phyloP scores from a whole-genome alignment of 1,140 invertebrate genomes.

The Octopus sinensis region DNA sequence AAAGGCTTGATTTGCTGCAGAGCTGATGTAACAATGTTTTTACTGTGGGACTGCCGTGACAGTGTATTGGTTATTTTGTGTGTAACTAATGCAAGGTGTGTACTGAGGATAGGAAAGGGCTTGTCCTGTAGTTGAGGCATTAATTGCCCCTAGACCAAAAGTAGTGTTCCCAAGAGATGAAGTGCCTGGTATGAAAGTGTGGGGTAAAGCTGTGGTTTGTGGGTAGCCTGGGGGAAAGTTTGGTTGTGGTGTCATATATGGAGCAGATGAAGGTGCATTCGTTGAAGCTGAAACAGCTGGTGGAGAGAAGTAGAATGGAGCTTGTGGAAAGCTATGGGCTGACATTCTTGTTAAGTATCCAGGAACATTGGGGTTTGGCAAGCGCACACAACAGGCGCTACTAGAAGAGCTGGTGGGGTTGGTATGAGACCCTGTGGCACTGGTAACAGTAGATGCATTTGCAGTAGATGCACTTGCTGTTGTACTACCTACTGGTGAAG shows the following conservation, averaged over 20 bases:
- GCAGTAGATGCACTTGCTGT: background rate
- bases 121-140: background rate
- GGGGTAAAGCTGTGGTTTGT: background rate
- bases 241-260: background rate
- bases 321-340: background rate
- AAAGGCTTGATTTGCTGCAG: too few relatives aligned
- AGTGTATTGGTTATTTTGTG: conserved; percentile 10
- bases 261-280: background rate
- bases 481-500: background rate
- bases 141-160: background rate
- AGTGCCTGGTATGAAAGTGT: background rate
- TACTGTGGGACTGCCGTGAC: conserved; percentile 5
- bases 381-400: background rate
- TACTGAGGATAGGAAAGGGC: background rate
- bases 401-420: background rate
- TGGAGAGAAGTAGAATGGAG: background rate
- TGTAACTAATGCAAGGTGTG: conserved; percentile 6
- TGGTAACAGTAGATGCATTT: background rate
- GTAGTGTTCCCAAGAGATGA: background rate
- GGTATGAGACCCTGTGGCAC: background rate
- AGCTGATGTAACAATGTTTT: background rate
- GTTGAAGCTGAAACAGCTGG: background rate
- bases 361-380: background rate
- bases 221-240: background rate
- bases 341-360: background rate